Evolutionary conservation across 2,113 vertebrate genomes (phyloP).

Genomic region (Pithys albifrons): DNA sequence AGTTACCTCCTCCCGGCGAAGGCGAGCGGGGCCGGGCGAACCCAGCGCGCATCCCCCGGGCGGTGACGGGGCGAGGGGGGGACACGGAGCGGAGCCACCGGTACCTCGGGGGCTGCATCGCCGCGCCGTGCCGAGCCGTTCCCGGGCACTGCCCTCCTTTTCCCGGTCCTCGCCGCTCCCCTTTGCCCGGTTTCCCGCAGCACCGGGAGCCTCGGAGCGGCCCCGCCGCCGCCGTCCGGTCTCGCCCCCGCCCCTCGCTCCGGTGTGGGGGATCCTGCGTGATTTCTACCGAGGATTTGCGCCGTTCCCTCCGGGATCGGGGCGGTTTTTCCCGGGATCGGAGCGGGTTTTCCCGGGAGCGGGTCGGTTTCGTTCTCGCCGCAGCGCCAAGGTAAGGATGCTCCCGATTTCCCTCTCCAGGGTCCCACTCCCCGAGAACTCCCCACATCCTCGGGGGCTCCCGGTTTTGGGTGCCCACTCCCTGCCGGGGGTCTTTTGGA

Average conservation of each 20-base stretch:
- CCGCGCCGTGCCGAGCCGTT: neutral
- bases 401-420: neutral
- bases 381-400: conserved; percentile 25
- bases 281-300: neutral
- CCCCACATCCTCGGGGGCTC: neutral
- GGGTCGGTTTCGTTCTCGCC: neutral
- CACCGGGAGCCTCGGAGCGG: neutral
- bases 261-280: neutral
- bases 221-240: neutral
- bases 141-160: neutral
- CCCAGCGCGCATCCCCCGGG: conserved; percentile 22
- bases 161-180: neutral
- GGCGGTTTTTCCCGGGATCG: neutral
- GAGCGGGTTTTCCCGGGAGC: neutral
- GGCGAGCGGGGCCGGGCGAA: neutral
- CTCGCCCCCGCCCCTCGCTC: neutral
- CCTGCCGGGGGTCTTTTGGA: neutral
- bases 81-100: neutral
- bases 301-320: neutral
- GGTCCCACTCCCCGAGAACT: neutral
- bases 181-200: neutral
- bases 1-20: neutral
- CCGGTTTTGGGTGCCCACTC: neutral
- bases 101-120: neutral
- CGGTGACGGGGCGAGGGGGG: neutral